Evolutionary conservation across 2,888 invertebrate species (phyloP), one percentile per base, ranked within the genome.

Genomic region (Agonopterix arenella): DNA sequence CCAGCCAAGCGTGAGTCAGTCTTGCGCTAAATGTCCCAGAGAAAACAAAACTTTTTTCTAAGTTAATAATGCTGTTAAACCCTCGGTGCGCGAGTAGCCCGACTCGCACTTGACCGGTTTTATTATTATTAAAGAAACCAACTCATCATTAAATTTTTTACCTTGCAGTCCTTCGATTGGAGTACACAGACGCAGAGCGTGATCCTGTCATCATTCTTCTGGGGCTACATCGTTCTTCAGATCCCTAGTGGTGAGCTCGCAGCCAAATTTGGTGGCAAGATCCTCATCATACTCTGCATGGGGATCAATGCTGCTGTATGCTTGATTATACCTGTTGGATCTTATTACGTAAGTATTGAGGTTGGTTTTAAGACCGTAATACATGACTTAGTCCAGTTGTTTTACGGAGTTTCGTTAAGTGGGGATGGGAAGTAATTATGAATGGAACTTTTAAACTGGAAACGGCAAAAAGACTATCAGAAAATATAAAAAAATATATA

Each of bases 201-300:
- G 38, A 82, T 91, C 41, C 69, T 90, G 3, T 90, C 91, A 2
- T 90, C 91, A 0, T 91, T 91, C 69, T 91, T 90, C 70, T 91
- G 90, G 90, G 91, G 91, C 0, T 95, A 95, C 73, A 88, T 93
- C 0, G 66, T 93, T 8, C 92, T 93, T 28, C 95, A 95, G 75
- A 80, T 93, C 10, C 92, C 93, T 0, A 91, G 92, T 0, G 94
- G 95, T 0, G 90, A 92, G 58, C 67, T 96, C 57, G 93, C 95
- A 0, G 92, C 92, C 44, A 88, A 85, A 47, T 92, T 92, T 67
- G 95, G 96, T 0, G 94, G 94, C 5, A 93, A 92, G 68, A 74
- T 90, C 36, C 82, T 95, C 8, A 70, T 92, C 38, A 76, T 89
- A 0, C 52, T 66, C 7, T 71, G 75, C 11, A 60, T 81, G 1